Conservation (phyloP, 53 echinoderm and acorn worm species). For the Apostichopus leukothele region DNA sequence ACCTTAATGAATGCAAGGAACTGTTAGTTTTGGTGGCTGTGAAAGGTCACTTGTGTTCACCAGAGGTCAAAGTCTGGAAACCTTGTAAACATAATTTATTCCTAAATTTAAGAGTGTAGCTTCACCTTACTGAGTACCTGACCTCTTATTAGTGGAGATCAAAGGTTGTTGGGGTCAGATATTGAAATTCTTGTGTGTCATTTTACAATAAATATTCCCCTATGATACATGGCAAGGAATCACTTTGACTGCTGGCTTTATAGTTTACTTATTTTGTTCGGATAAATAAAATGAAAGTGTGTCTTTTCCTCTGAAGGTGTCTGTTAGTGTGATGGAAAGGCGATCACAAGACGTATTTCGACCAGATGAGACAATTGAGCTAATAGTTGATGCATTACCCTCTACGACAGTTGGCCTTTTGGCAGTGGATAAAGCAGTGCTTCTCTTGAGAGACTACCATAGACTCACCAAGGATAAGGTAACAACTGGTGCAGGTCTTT, state of each 20-base stretch:
- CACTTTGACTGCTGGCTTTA: too few species aligned
- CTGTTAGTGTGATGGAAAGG: too few species aligned
- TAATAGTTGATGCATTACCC: slow-evolving; percentile 58
- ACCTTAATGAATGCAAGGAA: neutral
- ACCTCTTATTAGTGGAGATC: too few species aligned
- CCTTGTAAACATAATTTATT: neutral
- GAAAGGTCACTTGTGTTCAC: neutral
- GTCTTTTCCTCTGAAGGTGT: too few species aligned
- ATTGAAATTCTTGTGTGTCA: neutral
- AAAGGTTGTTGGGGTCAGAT: too few species aligned
- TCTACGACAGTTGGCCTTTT: slow-evolving; percentile 69
- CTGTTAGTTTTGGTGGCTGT: neutral
- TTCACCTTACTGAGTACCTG: too few species aligned
- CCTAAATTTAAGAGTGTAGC: neutral
- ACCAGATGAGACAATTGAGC: slow-evolving; percentile 31
- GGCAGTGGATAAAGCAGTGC: slow-evolving; percentile 87
- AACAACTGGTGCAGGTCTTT: neutral
- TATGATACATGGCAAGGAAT: too few species aligned
- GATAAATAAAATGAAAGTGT: too few species aligned
- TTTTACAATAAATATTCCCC: too few species aligned
- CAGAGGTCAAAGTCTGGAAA: neutral
- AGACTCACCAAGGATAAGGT: slow-evolving; percentile 83
- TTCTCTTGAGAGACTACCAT: slow-evolving; percentile 69
- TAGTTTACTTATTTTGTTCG: too few species aligned
- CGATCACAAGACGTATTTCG: neutral